Conservation (phyloP, 92 coral and sea anemone genomes). For the Muricea muricata region DNA sequence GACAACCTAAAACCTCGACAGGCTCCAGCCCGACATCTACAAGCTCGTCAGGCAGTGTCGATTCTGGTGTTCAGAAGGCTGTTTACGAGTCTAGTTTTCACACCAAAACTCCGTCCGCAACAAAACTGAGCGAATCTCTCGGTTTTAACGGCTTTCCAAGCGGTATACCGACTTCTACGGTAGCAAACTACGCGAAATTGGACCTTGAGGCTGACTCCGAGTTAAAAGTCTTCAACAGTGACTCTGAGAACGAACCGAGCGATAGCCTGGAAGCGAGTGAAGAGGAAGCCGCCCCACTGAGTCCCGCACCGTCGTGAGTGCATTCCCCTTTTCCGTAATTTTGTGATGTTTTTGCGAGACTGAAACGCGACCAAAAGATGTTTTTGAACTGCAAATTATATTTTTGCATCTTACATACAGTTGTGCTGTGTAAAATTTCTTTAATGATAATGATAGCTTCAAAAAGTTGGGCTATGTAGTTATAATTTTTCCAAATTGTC, state of each 20-base stretch:
- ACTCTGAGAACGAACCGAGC: slow-evolving; percentile 41
- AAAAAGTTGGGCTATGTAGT: too few species aligned
- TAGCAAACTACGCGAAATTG: slow-evolving; percentile 14
- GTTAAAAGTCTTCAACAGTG: slow-evolving; percentile 23
- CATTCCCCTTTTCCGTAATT: background rate
- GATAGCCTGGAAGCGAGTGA: slow-evolving; percentile 37
- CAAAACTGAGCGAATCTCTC: slow-evolving; percentile 28
- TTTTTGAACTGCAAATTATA: background rate
- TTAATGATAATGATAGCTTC: too few species aligned
- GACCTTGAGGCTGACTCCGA: slow-evolving; percentile 18
- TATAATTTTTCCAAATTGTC: too few species aligned
- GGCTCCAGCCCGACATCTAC: slow-evolving; percentile 28
- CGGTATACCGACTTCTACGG: background rate
- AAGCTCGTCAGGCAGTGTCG: slow-evolving; percentile 30
- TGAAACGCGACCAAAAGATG: slow-evolving; percentile 66
- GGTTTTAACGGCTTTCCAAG: slow-evolving; percentile 42
- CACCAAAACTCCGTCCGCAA: background rate
- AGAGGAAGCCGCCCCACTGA: slow-evolving; percentile 19
- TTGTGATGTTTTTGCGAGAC: background rate
- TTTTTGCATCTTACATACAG: too few species aligned
- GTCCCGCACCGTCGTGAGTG: slow-evolving; percentile 15
- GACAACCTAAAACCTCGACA: slow-evolving; percentile 26
- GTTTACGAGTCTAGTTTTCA: slow-evolving; percentile 23
- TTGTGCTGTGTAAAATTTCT: too few species aligned
- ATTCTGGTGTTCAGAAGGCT: slow-evolving; percentile 25